Base-by-base conservation (phyloP, 1,140 invertebrate species). In the Drosophila ananassae region DNA sequence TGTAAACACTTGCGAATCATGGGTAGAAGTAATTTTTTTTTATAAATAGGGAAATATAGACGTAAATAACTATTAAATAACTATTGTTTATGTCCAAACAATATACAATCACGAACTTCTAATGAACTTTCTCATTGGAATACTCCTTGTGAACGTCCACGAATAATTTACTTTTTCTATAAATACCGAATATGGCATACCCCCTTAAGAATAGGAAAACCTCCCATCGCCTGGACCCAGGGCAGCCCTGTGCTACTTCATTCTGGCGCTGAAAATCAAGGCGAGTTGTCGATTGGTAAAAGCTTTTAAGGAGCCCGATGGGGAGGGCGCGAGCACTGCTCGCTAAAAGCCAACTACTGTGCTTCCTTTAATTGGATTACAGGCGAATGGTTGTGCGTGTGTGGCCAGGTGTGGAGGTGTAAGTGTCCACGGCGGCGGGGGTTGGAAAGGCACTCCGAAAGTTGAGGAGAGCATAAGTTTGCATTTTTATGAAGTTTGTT, bases 311-410 rank as follows among this genome's bases (percentile, higher is more conserved):
- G 79, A 76, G 83, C 74, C 83, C 75, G 61, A 74, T 79, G 34
- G 34, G 34, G 73, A 79, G 51, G 17, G 51, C 52, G 60, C 58
- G 66, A 28, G 67, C 53, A 77, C 80, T 73, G 63, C 72, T 76
- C 79, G 76, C 73, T 90, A 90, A 90, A 90, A 90, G 87, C 87
- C 87, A 90, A 85, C 89, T 90, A 83, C 68, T 77, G 74, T 82
- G 81, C 87, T 79, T 68, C 87, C 87, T 90, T 87, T 90, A 90
- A 90, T 90, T 90, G 87, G 87, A 90, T 90, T 90, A 90, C 73
- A 89, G 85, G 78, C 67, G 73, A 79, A 61, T 77, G 79, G 54
- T 39, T 48, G 64, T 63, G 67, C 53, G 79, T 82, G 73, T 62
- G 60, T 73, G 46, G 34, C 55, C 41, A 34, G 52, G 54, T 48